Evolutionary conservation across 2,888 invertebrate genomes (phyloP), one percentile per base, ranked within the genome.

Genomic region (Gastrophysa polygoni): DNA sequence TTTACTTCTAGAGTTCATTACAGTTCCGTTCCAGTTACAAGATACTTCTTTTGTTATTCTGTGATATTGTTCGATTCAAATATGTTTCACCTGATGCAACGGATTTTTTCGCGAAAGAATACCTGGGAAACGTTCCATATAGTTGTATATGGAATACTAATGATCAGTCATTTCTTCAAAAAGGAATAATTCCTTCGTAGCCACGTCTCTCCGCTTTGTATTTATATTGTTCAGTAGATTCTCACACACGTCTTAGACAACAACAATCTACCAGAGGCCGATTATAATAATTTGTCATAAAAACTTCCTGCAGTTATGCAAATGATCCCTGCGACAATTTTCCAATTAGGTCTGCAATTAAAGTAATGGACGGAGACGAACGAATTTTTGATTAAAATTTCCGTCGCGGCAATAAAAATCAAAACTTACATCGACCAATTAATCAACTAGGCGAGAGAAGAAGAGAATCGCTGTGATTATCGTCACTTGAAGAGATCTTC

Each of bases 401-500:
- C 75, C 75, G 75, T 72, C 73, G 71, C 62, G 63, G 66, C 71
- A 76, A 77, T 78, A 75, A 76, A 78, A 79, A 79, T 79, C 79
- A 79, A 71, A 78, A 79, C 77, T 72, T 74, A 75, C 78, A 78
- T 78, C 80, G 80, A 80, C 78, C 79, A 81, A 80, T 80, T 80
- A 81, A 80, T 81, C 80, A 78, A 71, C 65, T 44, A 64, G 66
- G 68, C 72, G 74, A 75, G 78, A 61, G 63, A 65, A 58, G 60
- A 65, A 58, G 60, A 65, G 77, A 76, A 76, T 75, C 74, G 72
- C 71, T 77, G 79, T 80, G 81, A 81, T 81, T 81, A 80, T 80
- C 80, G 79, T 81, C 81, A 81, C 80, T 81, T 81, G 78, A 80
- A 78, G 78, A 78, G 79, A 80, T 78, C 75, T 78, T 75, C 69